Conservation (phyloP, 2,888 invertebrate species). For the Caenorhabditis japonica region DNA sequence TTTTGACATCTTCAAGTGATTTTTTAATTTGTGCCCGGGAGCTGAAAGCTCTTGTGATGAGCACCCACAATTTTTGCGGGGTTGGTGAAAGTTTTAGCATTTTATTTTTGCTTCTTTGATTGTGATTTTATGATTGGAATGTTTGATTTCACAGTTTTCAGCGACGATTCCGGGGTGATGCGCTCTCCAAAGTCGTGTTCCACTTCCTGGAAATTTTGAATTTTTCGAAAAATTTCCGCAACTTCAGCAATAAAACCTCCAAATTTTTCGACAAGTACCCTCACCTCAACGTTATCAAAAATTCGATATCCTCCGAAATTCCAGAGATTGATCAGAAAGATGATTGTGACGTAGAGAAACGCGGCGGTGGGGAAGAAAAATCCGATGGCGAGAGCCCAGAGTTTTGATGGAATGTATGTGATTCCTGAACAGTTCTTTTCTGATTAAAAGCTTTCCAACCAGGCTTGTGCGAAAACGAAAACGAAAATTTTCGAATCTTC, state of each 20-base stretch:
- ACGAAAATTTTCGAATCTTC: too few species aligned
- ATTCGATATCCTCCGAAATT: slow-evolving; percentile 65
- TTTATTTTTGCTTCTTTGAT: slow-evolving; percentile 14
- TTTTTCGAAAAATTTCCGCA: too few species aligned
- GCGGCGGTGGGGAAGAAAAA: slow-evolving; percentile 55
- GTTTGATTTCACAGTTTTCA: slow-evolving; percentile 5
- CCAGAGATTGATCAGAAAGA: slow-evolving; percentile 65
- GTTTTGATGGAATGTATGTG: slow-evolving; percentile 74
- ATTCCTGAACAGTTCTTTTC: too few species aligned
- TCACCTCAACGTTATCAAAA: slow-evolving; percentile 65
- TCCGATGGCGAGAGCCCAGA: slow-evolving; percentile 72
- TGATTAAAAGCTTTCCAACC: too few species aligned
- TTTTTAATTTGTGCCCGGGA: slow-evolving; percentile 35
- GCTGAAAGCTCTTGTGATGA: slow-evolving; percentile 9
- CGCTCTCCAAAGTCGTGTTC: slow-evolving; percentile 62
- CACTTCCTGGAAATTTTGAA: slow-evolving; percentile 45
- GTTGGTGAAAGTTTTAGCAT: slow-evolving; percentile 13
- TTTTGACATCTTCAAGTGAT: slow-evolving; percentile 30
- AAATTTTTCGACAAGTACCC: background rate
- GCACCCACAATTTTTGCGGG: background rate
- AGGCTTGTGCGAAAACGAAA: too few species aligned
- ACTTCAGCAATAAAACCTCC: slow-evolving; percentile 19
- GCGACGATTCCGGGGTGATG: slow-evolving; percentile 10
- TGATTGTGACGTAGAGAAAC: slow-evolving; percentile 58
- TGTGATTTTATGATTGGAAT: slow-evolving; percentile 5